phyloP scores from a whole-genome alignment of 2,113 vertebrate genomes.

The Psittacus erithacus region DNA sequence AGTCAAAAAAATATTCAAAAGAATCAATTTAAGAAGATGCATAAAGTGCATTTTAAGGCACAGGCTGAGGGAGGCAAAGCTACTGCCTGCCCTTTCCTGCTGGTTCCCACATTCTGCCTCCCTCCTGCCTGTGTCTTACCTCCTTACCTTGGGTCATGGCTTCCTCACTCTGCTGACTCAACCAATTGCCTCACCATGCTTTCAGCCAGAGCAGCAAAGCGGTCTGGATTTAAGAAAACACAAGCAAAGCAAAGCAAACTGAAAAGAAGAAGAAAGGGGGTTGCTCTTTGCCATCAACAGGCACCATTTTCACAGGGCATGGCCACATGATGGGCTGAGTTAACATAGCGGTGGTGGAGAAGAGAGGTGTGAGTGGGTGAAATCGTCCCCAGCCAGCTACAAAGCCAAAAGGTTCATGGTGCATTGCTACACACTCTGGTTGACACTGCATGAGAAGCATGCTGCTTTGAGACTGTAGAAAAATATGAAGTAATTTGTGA shows the following conservation, averaged over 20 bases:
- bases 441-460: background rate
- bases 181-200: fast-evolving
- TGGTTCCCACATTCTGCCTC: background rate
- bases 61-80: background rate
- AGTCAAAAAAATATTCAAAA: background rate
- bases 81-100: background rate
- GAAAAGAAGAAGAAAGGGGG: background rate
- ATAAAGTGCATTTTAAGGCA: background rate
- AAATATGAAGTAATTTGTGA: background rate
- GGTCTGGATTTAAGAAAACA: background rate
- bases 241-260: background rate
- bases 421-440: background rate
- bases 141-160: background rate
- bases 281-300: background rate
- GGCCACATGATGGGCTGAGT: background rate
- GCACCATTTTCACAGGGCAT: background rate
- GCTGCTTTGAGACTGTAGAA: background rate
- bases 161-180: conserved; percentile 31
- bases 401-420: background rate
- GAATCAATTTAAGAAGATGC: background rate
- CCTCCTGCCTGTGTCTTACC: background rate
- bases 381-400: background rate
- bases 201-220: background rate
- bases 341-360: background rate
- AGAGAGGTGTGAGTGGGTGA: background rate